Conservation (phyloP, 2,113 vertebrate species). For the Acinonyx jubatus region DNA sequence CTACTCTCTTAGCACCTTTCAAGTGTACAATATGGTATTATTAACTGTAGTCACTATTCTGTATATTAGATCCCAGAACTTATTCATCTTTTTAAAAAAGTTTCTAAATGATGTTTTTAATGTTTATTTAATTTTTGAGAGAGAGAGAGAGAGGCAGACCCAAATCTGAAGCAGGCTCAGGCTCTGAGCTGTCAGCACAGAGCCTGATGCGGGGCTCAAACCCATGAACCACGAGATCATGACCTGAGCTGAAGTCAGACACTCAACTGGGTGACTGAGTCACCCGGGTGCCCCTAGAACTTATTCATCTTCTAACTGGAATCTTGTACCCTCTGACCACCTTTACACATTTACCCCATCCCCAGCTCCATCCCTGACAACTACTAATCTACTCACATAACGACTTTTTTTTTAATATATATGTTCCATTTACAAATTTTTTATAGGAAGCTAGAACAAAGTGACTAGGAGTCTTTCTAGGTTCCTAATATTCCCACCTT, state of each 20-base stretch:
- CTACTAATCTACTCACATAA: neutral
- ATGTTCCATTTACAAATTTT: neutral
- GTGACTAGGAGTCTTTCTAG: neutral
- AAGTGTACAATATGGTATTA: neutral
- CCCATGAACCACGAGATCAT: too few species aligned
- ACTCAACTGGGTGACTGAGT: too few species aligned
- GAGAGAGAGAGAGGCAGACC: too few species aligned
- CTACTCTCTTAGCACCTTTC: neutral
- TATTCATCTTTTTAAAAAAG: neutral
- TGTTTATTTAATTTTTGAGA: too few species aligned
- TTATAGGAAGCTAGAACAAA: neutral
- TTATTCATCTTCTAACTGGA: neutral
- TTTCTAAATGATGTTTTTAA: too few species aligned
- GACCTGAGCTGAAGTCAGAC: too few species aligned
- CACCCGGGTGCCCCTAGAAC: neutral
- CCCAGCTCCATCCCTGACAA: too few species aligned
- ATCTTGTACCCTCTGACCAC: neutral
- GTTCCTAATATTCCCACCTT: neutral
- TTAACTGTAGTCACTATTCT: neutral
- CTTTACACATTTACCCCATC: neutral
- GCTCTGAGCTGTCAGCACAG: too few species aligned
- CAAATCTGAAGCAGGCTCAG: too few species aligned
- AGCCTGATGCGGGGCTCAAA: too few species aligned
- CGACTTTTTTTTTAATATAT: neutral
- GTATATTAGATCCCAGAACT: neutral